Conservation (phyloP, 1,140 invertebrate genomes). For the Drosophila nasuta region DNA sequence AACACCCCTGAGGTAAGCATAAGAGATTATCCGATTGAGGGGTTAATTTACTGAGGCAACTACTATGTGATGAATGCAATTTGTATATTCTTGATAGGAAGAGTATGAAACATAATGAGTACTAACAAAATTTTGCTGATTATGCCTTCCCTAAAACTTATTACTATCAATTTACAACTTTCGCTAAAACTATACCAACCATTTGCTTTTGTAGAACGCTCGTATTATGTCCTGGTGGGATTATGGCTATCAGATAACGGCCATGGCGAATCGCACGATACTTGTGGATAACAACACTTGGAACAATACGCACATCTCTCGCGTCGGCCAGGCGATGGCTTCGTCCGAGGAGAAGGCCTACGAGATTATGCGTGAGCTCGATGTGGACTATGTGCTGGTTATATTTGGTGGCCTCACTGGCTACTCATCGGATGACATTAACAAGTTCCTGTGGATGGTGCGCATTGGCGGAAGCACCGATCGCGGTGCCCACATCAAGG, state of each 20-base stretch:
- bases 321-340: conserved; percentile 99
- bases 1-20: conserved; percentile 93
- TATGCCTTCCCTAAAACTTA: background rate
- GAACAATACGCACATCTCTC: conserved; percentile 99
- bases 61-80: conserved; percentile 62
- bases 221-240: conserved; percentile 99
- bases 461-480: conserved; percentile 98
- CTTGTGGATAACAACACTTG: conserved; percentile 99
- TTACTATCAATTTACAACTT: too few species aligned
- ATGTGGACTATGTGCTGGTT: conserved; percentile 98
- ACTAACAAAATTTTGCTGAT: conserved; percentile 66
- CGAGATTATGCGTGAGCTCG: conserved; percentile 98
- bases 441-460: conserved; percentile 99
- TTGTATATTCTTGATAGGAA: conserved; percentile 76
- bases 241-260: conserved; percentile 99
- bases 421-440: conserved; percentile 99
- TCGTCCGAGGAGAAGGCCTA: conserved; percentile 98
- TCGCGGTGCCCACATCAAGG: conserved; percentile 96
- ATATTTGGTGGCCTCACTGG: conserved; percentile 99
- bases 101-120: conserved; percentile 83
- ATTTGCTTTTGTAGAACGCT: conserved; percentile 89
- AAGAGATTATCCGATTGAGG: conserved; percentile 42
- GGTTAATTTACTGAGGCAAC: background rate
- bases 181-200: too few species aligned
- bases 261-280: conserved; percentile 99